Evolutionary conservation across 2,888 invertebrate species (phyloP).

Genomic region (Pristionchus maxplancki): DNA sequence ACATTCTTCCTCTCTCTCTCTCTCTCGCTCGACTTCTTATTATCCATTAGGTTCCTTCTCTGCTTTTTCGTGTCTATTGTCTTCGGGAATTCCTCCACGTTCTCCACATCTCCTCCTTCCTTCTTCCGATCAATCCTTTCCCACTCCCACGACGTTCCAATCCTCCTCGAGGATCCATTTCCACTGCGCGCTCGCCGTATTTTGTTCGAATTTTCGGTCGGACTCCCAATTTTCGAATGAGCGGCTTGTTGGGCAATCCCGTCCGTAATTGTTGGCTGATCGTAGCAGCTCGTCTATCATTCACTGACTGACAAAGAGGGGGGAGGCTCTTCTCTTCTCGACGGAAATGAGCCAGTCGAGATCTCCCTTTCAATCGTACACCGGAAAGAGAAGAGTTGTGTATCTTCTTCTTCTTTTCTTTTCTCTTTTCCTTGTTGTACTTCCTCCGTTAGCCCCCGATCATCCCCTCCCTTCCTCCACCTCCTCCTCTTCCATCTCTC

Average conservation of each 20-base stretch:
- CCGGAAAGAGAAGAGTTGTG: slow-evolving; percentile 29
- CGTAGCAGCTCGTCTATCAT: slow-evolving; percentile 15
- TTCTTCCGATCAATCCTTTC: neutral
- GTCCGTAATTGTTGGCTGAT: slow-evolving; percentile 1
- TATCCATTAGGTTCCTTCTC: slow-evolving; percentile 17
- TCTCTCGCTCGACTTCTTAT: slow-evolving; percentile 5
- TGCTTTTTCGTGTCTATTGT: neutral
- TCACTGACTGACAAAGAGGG: slow-evolving; percentile 27
- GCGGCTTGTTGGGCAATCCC: neutral
- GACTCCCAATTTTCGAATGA: neutral
- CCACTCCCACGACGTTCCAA: slow-evolving; percentile 11
- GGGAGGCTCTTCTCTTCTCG: neutral
- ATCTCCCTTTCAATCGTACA: neutral
- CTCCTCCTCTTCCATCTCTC: neutral
- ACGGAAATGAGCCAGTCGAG: neutral
- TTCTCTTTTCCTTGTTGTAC: neutral
- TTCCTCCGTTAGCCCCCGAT: neutral
- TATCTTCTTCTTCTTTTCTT: slow-evolving; percentile 1
- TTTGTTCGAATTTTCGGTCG: neutral
- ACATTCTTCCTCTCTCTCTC: neutral
- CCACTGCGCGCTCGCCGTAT: neutral
- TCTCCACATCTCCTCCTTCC: neutral
- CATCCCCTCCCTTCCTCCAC: neutral
- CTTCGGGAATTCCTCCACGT: neutral
- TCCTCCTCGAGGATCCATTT: neutral